Evolutionary conservation across 2,113 vertebrate genomes (phyloP), one percentile per base, ranked within the genome.

Genomic region (Upupa epops): DNA sequence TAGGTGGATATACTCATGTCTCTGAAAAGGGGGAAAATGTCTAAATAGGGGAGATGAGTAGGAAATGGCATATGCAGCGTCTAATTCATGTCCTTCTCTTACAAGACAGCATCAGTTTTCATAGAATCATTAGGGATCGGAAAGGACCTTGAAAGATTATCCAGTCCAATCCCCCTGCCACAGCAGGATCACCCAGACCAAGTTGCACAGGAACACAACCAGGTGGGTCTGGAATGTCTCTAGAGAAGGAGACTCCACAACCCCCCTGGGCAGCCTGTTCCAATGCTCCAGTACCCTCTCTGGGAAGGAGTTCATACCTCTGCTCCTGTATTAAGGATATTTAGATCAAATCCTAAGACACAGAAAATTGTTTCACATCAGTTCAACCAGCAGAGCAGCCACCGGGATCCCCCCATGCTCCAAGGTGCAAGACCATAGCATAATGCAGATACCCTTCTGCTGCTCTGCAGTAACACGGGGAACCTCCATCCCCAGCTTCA

Each of bases 361-460:
- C 21, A 45, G n/a, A 34, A 77, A 68, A 60, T 36, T 10, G 51
- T 60, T 83, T 42, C 6, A 86, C 70, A 83, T 79, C 42, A 83
- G 14, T n/a, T n/a, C 21, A 83, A 32, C 32, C 15, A 49, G 36
- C 7, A 72, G 37, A 59, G 59, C 32, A 80, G 37, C 26, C 87
- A 79, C 45, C 25, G 55, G 48, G n/a, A 72, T 26, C 66, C 82
- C 29, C 40, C 40, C 40, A 42, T 42, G 40, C 49, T 34, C 20
- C 0, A 1, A 13, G 36, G 34, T 45, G 13, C 24, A 3, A 17
- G 28, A 18, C 64, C 6, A 58, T 3, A 20, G 40, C 2, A 0
- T 0, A 3, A 6, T 3, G 0, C 52, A 64, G 46, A 31, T 8
- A 1, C 37, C n/a, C n/a, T n/a, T 18, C 11, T 7, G 42, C 55